Percentiles rank a stretch among this genome's conserved stretches.
Conservation (phyloP, 1,140 invertebrate species). For the Halictus rubicundus region DNA sequence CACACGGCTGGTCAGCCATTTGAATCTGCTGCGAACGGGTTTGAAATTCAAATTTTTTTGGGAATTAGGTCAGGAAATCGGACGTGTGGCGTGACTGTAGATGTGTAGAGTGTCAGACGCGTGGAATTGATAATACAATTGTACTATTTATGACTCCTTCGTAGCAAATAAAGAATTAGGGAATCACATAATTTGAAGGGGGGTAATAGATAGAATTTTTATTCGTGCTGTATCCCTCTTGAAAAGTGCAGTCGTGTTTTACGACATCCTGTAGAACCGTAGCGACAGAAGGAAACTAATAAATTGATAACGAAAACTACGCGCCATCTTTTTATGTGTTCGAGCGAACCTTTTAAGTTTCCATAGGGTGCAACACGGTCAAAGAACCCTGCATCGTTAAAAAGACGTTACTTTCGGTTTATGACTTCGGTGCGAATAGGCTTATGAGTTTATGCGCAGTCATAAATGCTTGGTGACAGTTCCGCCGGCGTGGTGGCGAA, state of each 20-base stretch:
- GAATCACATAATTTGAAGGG: too few species aligned
- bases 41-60: too few species aligned
- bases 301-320: neutral
- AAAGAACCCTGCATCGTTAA: slow-evolving; percentile 4
- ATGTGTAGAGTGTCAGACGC: too few species aligned
- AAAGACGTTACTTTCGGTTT: slow-evolving; percentile 6
- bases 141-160: too few species aligned
- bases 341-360: neutral
- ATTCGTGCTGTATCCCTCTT: too few species aligned
- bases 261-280: neutral
- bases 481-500: neutral
- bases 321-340: neutral
- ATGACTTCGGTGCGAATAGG: neutral
- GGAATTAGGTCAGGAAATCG: too few species aligned
- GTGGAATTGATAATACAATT: too few species aligned
- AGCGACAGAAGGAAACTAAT: neutral
- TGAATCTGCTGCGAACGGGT: too few species aligned
- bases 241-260: neutral
- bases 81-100: too few species aligned
- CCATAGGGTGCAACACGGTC: neutral
- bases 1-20: too few species aligned
- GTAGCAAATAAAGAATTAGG: too few species aligned
- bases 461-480: neutral
- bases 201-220: too few species aligned
- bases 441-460: neutral